Evolutionary conservation across 2,113 vertebrate species (phyloP), one percentile per base, ranked within the genome.

Genomic region (Piprites chloris): DNA sequence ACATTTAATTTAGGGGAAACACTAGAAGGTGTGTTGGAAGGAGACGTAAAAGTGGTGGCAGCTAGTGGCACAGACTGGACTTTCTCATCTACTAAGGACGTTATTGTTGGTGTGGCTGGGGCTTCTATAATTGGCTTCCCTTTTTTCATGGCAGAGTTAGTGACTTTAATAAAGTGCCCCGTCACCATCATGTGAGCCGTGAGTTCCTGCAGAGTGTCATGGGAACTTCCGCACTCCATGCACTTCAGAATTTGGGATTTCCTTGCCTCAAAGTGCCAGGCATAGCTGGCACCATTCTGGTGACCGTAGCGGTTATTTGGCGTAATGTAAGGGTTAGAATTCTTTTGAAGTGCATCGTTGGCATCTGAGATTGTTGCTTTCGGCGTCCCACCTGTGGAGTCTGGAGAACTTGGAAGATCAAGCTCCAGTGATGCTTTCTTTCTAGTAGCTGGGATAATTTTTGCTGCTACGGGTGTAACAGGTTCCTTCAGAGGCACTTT

Each of bases 401-500:
- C 99, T 7, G 99, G 99, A 53, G 99, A 99, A 96, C 99, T 99
- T 26, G 99, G 99, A 63, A 99, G 98, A 62, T 99, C 99, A 69
- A 99, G 97, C 44, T 99, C 99, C 89, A 99, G 98, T 0, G 99
- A 98, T 7, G 98, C 97, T 98, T 99, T 99, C 98, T 99, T 99
- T 73, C 99, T 98, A 58, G 98, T 96, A 15, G 99, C 98, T 42
- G 99, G 99, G 75, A 99, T 98, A 78, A 99, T 99, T 98, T 99
- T 99, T 91, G 99, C 98, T 92, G 99, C 98, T 77, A 99, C 98
- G 8, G 99, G 99, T 26, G 99, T 99, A 97, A 99, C 99, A 14
- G 99, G 99, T 97, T 99, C 99, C 98, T 99, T 99, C 96, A 99
- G 99, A 99, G 99, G 99, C 99, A 99, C 99, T 99, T 99, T 99